Conservation (phyloP, 2,888 invertebrate genomes). For the Dryadula phaetusa region DNA sequence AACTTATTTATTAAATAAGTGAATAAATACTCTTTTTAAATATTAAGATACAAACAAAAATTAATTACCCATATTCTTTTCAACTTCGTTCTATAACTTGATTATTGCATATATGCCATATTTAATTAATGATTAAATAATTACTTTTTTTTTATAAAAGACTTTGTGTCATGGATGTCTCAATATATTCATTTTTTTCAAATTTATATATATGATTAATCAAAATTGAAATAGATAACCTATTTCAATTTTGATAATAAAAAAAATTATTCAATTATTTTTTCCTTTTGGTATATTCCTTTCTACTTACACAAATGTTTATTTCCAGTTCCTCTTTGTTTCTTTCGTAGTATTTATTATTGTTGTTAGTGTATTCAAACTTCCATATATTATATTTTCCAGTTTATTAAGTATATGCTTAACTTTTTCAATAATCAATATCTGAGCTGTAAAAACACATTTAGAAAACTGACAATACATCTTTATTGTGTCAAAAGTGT, state of each 20-base stretch:
- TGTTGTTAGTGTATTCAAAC: no score
- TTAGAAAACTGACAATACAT: background rate
- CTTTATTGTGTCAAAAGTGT: background rate
- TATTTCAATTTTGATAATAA: no score
- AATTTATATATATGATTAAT: background rate
- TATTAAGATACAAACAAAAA: no score
- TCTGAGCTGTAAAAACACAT: background rate
- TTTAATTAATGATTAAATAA: background rate
- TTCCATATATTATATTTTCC: no score
- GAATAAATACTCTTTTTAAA: no score
- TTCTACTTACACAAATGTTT: background rate
- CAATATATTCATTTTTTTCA: background rate
- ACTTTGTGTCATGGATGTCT: constrained; percentile 10
- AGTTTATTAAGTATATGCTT: no score
- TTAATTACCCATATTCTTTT: constrained; percentile 9
- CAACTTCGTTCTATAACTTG: background rate
- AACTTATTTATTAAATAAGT: no score
- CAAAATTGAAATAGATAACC: no score
- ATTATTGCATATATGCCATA: background rate
- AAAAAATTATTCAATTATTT: background rate
- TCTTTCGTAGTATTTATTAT: no score
- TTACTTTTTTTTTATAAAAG: background rate
- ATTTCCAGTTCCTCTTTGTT: no score
- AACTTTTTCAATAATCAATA: background rate
- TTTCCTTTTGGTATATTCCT: constrained; percentile 14